A percentile compares a stretch with the other conserved stretches of the same genome.
phyloP scores from a whole-genome alignment of 1,140 invertebrate genomes.

The Littorina saxatilis region DNA sequence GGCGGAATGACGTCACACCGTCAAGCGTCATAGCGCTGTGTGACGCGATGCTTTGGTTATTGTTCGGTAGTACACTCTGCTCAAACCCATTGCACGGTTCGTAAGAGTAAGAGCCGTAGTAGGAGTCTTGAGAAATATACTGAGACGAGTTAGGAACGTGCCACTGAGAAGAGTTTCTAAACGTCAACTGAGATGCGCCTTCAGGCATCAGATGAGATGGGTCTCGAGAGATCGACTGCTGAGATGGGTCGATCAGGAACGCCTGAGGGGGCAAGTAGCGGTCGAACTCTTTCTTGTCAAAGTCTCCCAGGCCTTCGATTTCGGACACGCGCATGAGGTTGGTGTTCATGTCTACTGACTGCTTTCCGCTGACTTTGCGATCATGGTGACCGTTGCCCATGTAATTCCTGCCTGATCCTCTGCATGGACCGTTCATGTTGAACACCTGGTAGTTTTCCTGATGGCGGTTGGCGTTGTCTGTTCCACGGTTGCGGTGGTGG shows the following conservation, averaged over 20 bases:
- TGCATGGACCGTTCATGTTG: too few relatives aligned
- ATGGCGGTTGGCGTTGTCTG: too few relatives aligned
- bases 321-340: conserved; percentile 42
- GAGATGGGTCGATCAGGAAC: too few relatives aligned
- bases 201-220: too few relatives aligned
- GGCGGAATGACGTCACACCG: neutral
- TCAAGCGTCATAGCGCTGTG: neutral
- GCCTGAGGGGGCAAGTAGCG: conserved; percentile 41
- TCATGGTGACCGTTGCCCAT: neutral
- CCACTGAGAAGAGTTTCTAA: too few relatives aligned
- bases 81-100: too few relatives aligned
- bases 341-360: neutral
- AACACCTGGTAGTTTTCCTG: too few relatives aligned
- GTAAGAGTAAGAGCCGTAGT: conserved; percentile 3
- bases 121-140: neutral
- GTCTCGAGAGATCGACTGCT: too few relatives aligned
- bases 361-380: neutral
- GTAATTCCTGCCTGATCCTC: too few relatives aligned
- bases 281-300: conserved; percentile 54
- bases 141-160: neutral
- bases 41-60: neutral
- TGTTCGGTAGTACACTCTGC: too few relatives aligned
- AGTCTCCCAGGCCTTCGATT: conserved; percentile 43
- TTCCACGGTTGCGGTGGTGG: too few relatives aligned
- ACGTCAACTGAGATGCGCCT: too few relatives aligned